A percentile compares a stretch with the other conserved stretches of the same genome.
These are phyloP conservation scores for Pheosia gnoma DNA, from an alignment of 2,888 invertebrate species.

Conservation along the genomic window DNA sequence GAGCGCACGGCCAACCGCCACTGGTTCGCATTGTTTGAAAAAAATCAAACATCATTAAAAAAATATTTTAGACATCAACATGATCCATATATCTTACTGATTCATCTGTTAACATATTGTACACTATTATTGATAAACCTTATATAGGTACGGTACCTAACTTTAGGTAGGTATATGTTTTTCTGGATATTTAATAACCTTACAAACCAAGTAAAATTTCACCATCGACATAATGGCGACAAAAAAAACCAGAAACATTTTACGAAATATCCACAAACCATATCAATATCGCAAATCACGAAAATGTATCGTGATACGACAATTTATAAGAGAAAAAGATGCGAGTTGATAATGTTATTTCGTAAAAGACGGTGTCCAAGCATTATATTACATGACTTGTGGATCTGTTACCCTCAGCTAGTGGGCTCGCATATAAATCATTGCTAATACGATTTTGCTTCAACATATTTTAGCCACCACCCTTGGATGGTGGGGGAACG, in stretches of 20 bases:
- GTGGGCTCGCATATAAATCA: conserved; percentile 75
- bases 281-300: conserved; percentile 16
- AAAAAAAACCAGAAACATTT: background rate
- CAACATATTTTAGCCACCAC: conserved; percentile 66
- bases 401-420: conserved; percentile 56
- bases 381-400: conserved; percentile 80
- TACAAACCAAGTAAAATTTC: no score
- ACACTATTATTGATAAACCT: no score
- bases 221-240: no score
- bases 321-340: conserved; percentile 11
- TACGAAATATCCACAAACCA: conserved; percentile 9
- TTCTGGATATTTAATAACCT: no score
- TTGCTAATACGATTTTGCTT: conserved; percentile 74
- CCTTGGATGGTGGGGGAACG: conserved; percentile 18
- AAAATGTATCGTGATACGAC: conserved; percentile 20
- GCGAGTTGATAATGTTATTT: conserved; percentile 11
- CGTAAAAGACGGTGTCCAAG: conserved; percentile 57
- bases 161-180: no score
- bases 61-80: no score
- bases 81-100: no score
- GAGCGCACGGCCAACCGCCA: no score
- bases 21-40: no score
- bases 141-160: no score
- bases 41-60: no score
- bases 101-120: no score